These are phyloP conservation scores for Drosophila mimica DNA, from an alignment of 2,888 invertebrate genomes.

Conservation along the genomic window DNA sequence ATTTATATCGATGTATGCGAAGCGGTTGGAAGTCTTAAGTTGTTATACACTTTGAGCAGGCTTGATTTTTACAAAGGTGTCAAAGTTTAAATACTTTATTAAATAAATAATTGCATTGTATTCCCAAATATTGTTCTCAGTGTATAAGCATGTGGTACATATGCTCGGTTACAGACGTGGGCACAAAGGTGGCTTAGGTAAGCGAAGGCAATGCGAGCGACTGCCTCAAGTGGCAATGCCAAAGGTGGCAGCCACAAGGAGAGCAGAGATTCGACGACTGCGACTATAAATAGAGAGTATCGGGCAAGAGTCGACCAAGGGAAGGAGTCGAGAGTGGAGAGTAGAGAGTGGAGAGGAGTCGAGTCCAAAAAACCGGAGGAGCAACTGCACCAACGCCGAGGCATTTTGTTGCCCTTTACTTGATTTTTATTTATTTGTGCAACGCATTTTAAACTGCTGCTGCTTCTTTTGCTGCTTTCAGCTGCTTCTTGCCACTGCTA, in stretches of 20 bases:
- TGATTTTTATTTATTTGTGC: slow-evolving; percentile 73
- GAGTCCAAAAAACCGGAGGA: slow-evolving; percentile 21
- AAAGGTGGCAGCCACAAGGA: slow-evolving; percentile 66
- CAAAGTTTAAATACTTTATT: too few species aligned
- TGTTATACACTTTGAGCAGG: not conserved
- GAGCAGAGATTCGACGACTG: slow-evolving; percentile 1
- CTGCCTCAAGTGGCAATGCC: slow-evolving; percentile 67
- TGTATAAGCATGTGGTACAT: not conserved
- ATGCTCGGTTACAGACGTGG: slow-evolving; percentile 4
- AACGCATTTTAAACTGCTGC: slow-evolving; percentile 41
- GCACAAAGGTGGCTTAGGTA: slow-evolving; percentile 64
- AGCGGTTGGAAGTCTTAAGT: not conserved
- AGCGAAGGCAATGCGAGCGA: slow-evolving; percentile 16
- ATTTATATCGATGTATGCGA: not conserved
- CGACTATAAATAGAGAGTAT: slow-evolving; percentile 56
- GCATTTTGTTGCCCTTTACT: slow-evolving; percentile 73
- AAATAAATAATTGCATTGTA: not conserved
- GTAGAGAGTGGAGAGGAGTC: not conserved
- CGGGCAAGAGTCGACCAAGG: slow-evolving; percentile 13
- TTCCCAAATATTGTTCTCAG: not conserved
- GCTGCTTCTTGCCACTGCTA: slow-evolving; percentile 38
- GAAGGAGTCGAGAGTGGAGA: slow-evolving; percentile 21
- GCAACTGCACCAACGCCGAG: slow-evolving; percentile 41
- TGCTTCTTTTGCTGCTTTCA: slow-evolving; percentile 19
- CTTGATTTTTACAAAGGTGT: not conserved